Evolutionary conservation across 2,888 invertebrate genomes (phyloP).

Genomic region (Drosophila kuntzei): DNA sequence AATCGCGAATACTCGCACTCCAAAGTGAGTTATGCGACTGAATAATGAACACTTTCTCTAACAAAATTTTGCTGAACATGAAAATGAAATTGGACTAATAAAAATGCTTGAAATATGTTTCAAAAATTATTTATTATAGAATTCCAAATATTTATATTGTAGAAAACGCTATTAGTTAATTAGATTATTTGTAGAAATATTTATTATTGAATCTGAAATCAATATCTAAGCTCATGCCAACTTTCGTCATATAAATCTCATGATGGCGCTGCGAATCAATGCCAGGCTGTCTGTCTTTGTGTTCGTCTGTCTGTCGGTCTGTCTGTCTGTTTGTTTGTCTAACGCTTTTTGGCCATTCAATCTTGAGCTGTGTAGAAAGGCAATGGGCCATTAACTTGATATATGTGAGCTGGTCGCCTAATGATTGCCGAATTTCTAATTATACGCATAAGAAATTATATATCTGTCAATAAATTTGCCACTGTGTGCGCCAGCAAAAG

Average conservation of each 20-base stretch:
- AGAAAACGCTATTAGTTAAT: conserved; percentile 45
- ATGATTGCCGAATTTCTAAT: conserved; percentile 83
- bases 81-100: conserved; percentile 15
- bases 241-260: conserved; percentile 35
- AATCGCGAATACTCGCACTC: conserved; percentile 43
- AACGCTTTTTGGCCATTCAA: conserved; percentile 53
- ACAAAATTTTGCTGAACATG: conserved; percentile 15
- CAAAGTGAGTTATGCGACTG: conserved; percentile 54
- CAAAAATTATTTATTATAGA: conserved; percentile 5
- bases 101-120: conserved; percentile 20
- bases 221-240: conserved; percentile 12
- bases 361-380: conserved; percentile 64
- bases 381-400: conserved; percentile 76
- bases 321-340: conserved; percentile 22
- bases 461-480: conserved; percentile 83
- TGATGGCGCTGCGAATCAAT: conserved; percentile 20
- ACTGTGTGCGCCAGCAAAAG: conserved; percentile 54
- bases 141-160: background rate
- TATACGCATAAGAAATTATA: conserved; percentile 82
- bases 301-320: conserved; percentile 13
- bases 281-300: conserved; percentile 21
- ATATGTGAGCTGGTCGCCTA: conserved; percentile 69
- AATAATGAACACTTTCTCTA: conserved; percentile 51
- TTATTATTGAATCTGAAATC: conserved; percentile 4
- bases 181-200: conserved; percentile 1